Conservation (phyloP, 1,140 invertebrate species). For the Ridgeia piscesae region DNA sequence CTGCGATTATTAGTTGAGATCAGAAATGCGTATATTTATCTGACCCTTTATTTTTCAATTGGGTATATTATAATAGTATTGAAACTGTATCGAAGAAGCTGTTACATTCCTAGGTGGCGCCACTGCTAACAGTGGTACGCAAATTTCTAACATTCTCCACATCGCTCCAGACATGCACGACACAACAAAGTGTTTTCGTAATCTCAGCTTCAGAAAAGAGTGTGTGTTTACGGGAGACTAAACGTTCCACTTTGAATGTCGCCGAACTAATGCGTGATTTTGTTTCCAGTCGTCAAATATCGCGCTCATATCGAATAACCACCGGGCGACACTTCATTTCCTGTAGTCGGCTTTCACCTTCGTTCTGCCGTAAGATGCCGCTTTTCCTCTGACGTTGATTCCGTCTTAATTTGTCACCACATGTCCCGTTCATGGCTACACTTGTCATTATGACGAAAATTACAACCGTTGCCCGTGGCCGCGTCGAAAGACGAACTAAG, state of each 20-base stretch:
- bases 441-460: conserved; percentile 1
- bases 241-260: neutral
- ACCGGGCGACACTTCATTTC: neutral
- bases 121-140: too few species aligned
- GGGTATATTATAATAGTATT: too few species aligned
- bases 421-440: neutral
- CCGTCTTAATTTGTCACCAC: neutral
- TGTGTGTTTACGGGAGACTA: neutral
- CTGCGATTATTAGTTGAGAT: too few species aligned
- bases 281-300: neutral
- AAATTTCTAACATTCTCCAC: too few species aligned
- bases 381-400: neutral
- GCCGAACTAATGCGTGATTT: neutral
- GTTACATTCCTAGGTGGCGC: too few species aligned
- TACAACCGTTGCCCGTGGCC: neutral
- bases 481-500: neutral
- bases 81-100: too few species aligned
- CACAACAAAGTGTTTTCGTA: neutral
- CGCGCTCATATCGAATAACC: too few species aligned
- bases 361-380: neutral
- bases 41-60: too few species aligned
- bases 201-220: neutral
- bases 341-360: neutral
- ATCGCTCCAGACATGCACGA: neutral
- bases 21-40: too few species aligned